Evolutionary conservation across 2,797 vertebrate species (phyloP), one percentile per base, ranked within the genome.

Genomic region (Gallirallus australis): DNA sequence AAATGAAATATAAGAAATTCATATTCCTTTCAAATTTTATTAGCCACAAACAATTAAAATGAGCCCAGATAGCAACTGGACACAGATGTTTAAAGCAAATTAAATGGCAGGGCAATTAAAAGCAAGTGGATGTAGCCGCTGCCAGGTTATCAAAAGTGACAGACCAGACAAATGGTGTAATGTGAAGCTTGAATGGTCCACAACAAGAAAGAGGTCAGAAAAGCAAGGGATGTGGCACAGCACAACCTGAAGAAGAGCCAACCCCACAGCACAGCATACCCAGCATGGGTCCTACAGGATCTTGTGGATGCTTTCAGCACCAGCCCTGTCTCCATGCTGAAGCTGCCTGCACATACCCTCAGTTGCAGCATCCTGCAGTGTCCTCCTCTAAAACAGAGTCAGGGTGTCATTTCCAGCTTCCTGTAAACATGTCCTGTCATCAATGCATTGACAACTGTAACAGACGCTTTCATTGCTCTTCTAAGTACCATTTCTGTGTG

Each of bases 21-120:
- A 31, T 92, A 93, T 54, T 92, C n/a, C 59, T 92, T 95, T 96
- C 86, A 86, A 93, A 94, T 70, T 90, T 66, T 79, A 70, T 96
- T 93, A 92, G 28, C 66, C 56, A 77, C 35, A 73, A 95, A 61
- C 70, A 89, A 73, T 86, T 86, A 90, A 93, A 94, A 73, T 79
- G 0, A 86, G 63, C 45, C 63, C 47, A 53, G 73, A 57, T 6
- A 92, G 73, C 76, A 90, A 85, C 72, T 60, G 78, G 63, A 85
- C 81, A 89, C 89, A 94, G 86, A 92, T 86, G 73, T 86, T 86
- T 77, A 76, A 94, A 93, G 66, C 25, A 93, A 93, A 94, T 86
- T 79, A 84, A 93, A 89, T 60, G 81, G n/a, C 39, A 86, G 42
- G 56, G 45, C 81, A 92, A 95, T 94, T 84, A 92, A 94, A 96